These are phyloP conservation scores for Ochropleura leucogaster DNA, from an alignment of 2,888 invertebrate genomes.

Conservation along the genomic window DNA sequence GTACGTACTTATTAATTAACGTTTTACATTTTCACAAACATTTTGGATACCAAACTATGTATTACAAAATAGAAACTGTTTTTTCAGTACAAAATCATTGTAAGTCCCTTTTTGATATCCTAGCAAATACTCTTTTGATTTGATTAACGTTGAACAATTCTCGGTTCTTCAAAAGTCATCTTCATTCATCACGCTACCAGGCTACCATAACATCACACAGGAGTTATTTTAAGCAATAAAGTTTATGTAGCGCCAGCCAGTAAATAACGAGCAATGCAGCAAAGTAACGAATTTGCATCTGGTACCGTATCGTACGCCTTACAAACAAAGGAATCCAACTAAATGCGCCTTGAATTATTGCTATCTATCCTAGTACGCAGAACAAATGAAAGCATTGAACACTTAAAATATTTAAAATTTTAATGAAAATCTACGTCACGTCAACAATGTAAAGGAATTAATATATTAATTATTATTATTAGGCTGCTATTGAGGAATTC, in stretches of 20 bases:
- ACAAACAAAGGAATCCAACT: conserved; percentile 49
- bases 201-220: conserved; percentile 46
- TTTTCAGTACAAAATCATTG: neutral
- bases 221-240: conserved; percentile 55
- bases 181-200: conserved; percentile 34
- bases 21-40: neutral
- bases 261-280: conserved; percentile 50
- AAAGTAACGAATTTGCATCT: conserved; percentile 60
- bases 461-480: too few relatives aligned
- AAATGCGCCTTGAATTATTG: conserved; percentile 64
- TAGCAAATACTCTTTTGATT: neutral
- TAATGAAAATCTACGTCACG: neutral
- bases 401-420: neutral
- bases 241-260: conserved; percentile 35
- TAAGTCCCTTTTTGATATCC: neutral
- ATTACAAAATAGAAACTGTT: neutral
- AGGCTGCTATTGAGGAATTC: neutral
- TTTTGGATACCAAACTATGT: neutral
- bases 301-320: conserved; percentile 14
- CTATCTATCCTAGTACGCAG: conserved; percentile 46
- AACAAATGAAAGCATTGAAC: conserved; percentile 41
- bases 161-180: neutral
- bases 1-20: neutral
- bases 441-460: neutral
- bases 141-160: neutral